Evolutionary conservation across 2,888 invertebrate species (phyloP), one percentile per base, ranked within the genome.

Genomic region (Lithophane socia): DNA sequence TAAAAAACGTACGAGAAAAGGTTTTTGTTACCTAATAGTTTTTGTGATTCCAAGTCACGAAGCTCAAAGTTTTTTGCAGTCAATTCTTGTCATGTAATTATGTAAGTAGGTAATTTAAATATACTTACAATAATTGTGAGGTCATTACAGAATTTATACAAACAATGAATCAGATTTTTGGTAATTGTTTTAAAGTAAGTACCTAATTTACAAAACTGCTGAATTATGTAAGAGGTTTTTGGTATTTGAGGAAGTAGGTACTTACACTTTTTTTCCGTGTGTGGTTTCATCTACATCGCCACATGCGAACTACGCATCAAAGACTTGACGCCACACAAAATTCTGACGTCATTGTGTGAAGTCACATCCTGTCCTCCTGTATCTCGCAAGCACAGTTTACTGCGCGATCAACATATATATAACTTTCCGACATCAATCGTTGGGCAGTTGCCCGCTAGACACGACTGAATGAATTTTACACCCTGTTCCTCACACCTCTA

Each of bases 11-110:
- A n/a, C n/a, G n/a, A n/a, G n/a, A n/a, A n/a, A n/a, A n/a, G n/a
- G n/a, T n/a, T 60, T 60, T 29, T 60, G 8, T 3, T 24, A 60
- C 16, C 2, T 60, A 60, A 29, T 29, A 29, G 60, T 60, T 61
- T 56, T 44, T 56, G 69, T 24, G 4, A 18, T 44, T 12, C 1
- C 13, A 64, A 42, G 12, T 24, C n/a, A 44, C 24, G 12, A 56
- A 42, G n/a, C 18, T 42, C 24, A 24, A 58, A 56, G 18, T 24
- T 58, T 58, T 42, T 69, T 56, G 12, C 42, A 0, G 8, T 9
- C n/a, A 1, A 16, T 4, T n/a, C 5, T 44, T n/a, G 13, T 42
- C n/a, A n/a, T 16, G 21, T 0, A 37, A 0, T 5, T 42, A 5
- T n/a, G 9, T 56, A 10, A 18, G 42, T 10, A 69, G 44, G 18